Evolutionary conservation across 2,888 invertebrate species (phyloP), one percentile per base, ranked within the genome.

Genomic region (Aplocera efformata): DNA sequence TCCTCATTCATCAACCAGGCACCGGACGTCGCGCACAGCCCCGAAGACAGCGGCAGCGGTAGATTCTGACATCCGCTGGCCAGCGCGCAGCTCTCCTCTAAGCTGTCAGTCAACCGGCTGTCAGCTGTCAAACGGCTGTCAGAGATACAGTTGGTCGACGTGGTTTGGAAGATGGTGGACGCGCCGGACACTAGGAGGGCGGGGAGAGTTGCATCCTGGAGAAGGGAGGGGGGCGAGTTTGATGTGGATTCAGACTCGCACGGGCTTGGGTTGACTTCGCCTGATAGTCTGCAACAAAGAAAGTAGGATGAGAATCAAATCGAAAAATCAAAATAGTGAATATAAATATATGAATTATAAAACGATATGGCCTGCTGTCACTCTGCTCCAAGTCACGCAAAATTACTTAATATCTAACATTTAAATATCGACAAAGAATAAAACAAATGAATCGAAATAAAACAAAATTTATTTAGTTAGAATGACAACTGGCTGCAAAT

Each of bases 221-320:
- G 78, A 21, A 85, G 54, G 9, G 83, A 81, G 31, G 80, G 83
- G 17, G 91, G 91, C 5, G 91, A 91, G 53, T 90, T 90, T 49
- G 91, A 91, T 6, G 91, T 91, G 10, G 91, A 91, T 60, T 90
- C 90, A 13, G 90, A 91, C 69, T 90, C 90, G 72, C 90, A 90
- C 6, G 91, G 91, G 59, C 91, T 86, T 57, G 85, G 61, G 76
- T 86, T 83, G 79, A 80, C 67, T 64, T 86, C 88, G 48, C 75
- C 73, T 52, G 88, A 85, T 59, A 88, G 62, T 69, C 89, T 89
- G 77, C 0, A 76, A 77, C 21, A 51, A 49, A 48, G 34, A 34
- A 28, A 31, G 36, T 41, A 9, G 10, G n/a, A n/a, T n/a, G n/a
- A n/a, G n/a, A n/a, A n/a, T n/a, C n/a, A n/a, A n/a, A n/a, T n/a